Evolutionary conservation across 2,797 vertebrate species (phyloP).

Genomic region (Sebastes itinus): DNA sequence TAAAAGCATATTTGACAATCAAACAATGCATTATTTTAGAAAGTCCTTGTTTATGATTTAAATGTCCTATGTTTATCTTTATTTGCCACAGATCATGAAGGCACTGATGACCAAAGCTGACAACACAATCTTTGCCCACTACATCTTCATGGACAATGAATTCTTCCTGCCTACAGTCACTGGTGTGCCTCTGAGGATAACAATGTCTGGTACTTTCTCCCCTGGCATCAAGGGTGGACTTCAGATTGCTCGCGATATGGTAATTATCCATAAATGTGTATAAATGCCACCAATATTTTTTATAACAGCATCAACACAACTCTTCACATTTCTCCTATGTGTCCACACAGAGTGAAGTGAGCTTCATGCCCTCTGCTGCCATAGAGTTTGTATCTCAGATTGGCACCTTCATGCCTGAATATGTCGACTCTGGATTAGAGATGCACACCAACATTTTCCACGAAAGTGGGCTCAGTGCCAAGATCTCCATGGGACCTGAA

Average conservation of each 20-base stretch:
- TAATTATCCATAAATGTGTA: conserved; percentile 38
- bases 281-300: background rate
- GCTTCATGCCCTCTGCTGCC: conserved; percentile 88
- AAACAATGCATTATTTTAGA: background rate
- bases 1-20: background rate
- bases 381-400: conserved; percentile 90
- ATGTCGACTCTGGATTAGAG: conserved; percentile 86
- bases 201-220: conserved; percentile 88
- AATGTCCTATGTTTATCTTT: background rate
- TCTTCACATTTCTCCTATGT: background rate
- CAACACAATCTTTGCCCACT: conserved; percentile 90
- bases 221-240: conserved; percentile 88
- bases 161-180: conserved; percentile 92
- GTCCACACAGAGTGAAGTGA: conserved; percentile 71
- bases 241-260: conserved; percentile 78
- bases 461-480: conserved; percentile 87
- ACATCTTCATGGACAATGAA: conserved; percentile 96
- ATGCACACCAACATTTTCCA: conserved; percentile 91
- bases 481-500: conserved; percentile 75
- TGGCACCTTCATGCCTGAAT: conserved; percentile 88
- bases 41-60: background rate
- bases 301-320: background rate
- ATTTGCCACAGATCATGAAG: conserved; percentile 80
- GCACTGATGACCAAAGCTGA: conserved; percentile 82
- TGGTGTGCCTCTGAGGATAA: conserved; percentile 91